These are phyloP conservation scores for Dendronephthya gigantea DNA, from an alignment of 64 coral and sea anemone species.

Conservation along the genomic window DNA sequence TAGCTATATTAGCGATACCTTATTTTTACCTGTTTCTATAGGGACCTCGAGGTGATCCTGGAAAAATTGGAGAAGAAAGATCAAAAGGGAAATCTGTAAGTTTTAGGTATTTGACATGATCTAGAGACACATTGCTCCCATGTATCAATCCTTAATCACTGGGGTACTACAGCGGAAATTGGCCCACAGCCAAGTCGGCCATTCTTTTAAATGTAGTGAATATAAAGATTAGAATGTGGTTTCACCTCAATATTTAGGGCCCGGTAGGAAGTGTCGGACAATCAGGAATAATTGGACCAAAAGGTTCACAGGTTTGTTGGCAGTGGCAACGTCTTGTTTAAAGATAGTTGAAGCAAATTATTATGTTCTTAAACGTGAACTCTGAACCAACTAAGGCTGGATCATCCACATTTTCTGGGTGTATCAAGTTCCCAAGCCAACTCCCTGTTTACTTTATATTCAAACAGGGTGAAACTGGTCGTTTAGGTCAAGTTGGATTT, in stretches of 20 bases:
- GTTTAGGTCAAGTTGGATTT: not conserved
- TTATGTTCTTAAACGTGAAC: not conserved
- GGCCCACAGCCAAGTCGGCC: not conserved
- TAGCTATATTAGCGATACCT: not conserved
- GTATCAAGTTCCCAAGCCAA: too few species aligned
- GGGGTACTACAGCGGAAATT: too few species aligned
- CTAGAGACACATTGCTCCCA: not conserved
- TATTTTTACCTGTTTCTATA: not conserved
- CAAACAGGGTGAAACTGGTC: not conserved
- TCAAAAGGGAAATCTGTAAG: not conserved
- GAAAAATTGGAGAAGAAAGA: not conserved
- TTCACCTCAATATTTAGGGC: not conserved
- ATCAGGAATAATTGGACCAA: not conserved
- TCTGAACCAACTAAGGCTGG: not conserved
- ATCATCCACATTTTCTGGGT: too few species aligned
- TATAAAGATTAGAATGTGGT: not conserved
- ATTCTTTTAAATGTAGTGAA: not conserved
- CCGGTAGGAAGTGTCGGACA: not conserved
- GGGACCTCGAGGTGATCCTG: not conserved
- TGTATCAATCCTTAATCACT: too few species aligned
- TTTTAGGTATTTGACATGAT: not conserved
- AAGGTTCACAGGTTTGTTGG: not conserved
- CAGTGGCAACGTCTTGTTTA: not conserved
- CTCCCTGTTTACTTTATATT: not conserved
- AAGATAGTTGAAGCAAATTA: not conserved